phyloP scores from a whole-genome alignment of 2,888 invertebrate genomes.

The Lacanobia oleracea region DNA sequence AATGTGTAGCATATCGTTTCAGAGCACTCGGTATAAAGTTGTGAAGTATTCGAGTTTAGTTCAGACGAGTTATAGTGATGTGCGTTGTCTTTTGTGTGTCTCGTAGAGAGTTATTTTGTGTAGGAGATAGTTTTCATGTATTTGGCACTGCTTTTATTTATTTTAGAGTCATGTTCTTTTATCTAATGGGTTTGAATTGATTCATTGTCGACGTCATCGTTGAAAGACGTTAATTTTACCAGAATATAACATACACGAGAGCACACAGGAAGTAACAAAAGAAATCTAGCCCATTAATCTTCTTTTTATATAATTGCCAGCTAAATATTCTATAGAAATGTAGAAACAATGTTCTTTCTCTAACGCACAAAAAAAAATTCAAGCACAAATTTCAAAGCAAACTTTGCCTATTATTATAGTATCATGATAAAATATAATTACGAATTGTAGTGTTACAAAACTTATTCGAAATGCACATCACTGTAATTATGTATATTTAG shows the following conservation, averaged over 20 bases:
- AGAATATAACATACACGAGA: no score
- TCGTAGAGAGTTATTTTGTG: background rate
- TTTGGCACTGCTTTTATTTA: no score
- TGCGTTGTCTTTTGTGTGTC: background rate
- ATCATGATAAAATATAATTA: background rate
- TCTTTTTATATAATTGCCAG: no score
- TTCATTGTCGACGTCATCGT: no score
- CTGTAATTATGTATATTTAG: slow-evolving; percentile 27
- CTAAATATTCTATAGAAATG: no score
- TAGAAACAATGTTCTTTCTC: no score
- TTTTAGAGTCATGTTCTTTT: no score
- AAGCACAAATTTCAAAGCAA: background rate
- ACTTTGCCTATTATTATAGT: background rate
- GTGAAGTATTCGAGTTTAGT: slow-evolving; percentile 41
- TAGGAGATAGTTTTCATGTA: background rate
- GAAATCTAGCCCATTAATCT: no score
- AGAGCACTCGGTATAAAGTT: slow-evolving; percentile 35
- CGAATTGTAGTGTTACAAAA: background rate
- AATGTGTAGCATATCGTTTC: slow-evolving; percentile 61
- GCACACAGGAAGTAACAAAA: no score
- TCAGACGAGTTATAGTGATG: slow-evolving; percentile 41
- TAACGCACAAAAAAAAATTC: no score
- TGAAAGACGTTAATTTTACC: no score
- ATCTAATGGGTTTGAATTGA: no score
- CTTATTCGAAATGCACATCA: slow-evolving; percentile 32